Conservation (phyloP, 53 echinoderm and acorn worm species). For the Holothuria scabra region DNA sequence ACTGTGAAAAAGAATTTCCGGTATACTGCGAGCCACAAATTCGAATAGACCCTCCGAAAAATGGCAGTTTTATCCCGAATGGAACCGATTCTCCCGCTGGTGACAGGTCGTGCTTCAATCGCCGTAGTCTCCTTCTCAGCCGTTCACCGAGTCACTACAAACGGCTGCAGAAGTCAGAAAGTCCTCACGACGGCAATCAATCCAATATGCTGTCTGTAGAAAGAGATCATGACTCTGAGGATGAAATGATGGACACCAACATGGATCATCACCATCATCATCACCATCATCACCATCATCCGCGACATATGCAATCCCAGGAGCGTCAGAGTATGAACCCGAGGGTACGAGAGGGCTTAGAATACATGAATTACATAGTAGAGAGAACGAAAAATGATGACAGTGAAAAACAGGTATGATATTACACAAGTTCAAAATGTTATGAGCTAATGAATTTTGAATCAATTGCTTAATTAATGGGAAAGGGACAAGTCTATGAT, state of each 20-base stretch:
- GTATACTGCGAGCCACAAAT: conserved; percentile 55
- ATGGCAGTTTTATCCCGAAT: conserved; percentile 29
- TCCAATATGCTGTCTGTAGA: conserved; percentile 48
- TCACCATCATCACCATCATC: conserved; percentile 51
- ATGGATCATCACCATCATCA: conserved; percentile 57
- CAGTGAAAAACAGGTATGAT: conserved; percentile 73
- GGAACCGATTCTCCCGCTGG: conserved; percentile 66
- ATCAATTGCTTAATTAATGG: too few species aligned
- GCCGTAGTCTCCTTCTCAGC: conserved; percentile 62
- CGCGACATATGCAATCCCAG: conserved; percentile 45
- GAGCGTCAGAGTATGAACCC: conserved; percentile 74
- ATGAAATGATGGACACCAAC: conserved; percentile 68
- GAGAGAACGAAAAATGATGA: conserved; percentile 85
- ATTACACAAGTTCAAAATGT: too few species aligned
- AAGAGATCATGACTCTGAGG: conserved; percentile 78
- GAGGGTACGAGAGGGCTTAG: conserved; percentile 79
- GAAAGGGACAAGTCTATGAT: too few species aligned
- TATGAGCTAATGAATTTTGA: too few species aligned
- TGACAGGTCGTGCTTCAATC: conserved; percentile 80
- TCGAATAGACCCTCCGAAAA: conserved; percentile 35
- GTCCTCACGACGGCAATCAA: conserved; percentile 54
- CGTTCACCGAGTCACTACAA: conserved; percentile 65
- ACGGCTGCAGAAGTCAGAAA: conserved; percentile 53
- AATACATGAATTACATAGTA: conserved; percentile 81
- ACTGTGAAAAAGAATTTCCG: conserved; percentile 74